Percentiles rank a stretch among this genome's conserved stretches.
Evolutionary conservation across 1,140 invertebrate genomes (phyloP).

Genomic region (Drosophila lowei): DNA sequence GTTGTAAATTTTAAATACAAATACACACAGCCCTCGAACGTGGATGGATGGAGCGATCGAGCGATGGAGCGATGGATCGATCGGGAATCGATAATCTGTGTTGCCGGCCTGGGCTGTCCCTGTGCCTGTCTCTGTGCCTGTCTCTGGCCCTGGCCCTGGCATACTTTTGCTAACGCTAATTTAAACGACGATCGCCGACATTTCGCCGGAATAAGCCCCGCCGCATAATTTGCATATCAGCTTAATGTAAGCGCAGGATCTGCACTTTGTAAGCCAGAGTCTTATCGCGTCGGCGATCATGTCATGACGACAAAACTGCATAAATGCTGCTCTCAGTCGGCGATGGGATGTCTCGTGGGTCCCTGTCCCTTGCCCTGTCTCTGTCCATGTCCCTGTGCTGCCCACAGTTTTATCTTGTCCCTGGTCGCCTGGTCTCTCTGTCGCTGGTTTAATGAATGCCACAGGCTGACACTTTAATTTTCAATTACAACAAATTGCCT

Average conservation of each 20-base stretch:
- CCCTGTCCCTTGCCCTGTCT: not conserved
- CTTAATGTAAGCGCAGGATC: slow-evolving; percentile 72
- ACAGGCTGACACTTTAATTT: slow-evolving; percentile 82
- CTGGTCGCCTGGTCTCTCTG: slow-evolving; percentile 3
- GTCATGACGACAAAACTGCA: slow-evolving; percentile 72
- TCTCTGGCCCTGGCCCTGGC: slow-evolving; percentile 41
- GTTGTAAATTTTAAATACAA: slow-evolving; percentile 81
- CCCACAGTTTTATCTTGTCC: too few relatives aligned
- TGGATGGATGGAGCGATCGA: too few relatives aligned
- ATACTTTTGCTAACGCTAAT: slow-evolving; percentile 74
- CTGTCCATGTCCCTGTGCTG: not conserved
- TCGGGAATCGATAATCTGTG: slow-evolving; percentile 63
- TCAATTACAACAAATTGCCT: slow-evolving; percentile 82
- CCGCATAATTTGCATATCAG: slow-evolving; percentile 79
- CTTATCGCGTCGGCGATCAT: slow-evolving; percentile 71
- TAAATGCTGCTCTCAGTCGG: slow-evolving; percentile 26
- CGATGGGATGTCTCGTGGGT: not conserved
- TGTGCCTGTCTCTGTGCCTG: not conserved
- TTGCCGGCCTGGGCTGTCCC: not conserved
- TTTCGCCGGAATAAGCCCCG: slow-evolving; percentile 64
- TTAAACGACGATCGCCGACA: slow-evolving; percentile 57
- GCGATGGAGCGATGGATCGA: slow-evolving; percentile 12
- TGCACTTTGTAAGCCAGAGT: slow-evolving; percentile 63
- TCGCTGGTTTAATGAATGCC: slow-evolving; percentile 68
- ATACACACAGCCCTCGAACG: slow-evolving; percentile 34